phyloP scores from a whole-genome alignment of 2,113 vertebrate species.

The Rhinopomastus cyanomelas region DNA sequence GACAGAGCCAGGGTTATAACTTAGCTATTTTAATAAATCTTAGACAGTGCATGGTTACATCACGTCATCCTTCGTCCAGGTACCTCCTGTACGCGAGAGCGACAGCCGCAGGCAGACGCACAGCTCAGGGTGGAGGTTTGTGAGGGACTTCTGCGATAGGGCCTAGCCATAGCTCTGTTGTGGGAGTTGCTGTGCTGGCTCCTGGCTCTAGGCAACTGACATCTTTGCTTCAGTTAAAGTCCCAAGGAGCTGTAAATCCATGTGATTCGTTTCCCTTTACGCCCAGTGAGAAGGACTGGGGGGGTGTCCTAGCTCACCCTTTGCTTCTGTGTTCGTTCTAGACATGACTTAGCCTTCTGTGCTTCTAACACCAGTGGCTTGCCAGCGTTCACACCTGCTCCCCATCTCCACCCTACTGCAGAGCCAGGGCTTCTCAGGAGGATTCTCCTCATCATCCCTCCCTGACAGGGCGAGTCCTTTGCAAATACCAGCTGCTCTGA shows the following conservation, averaged over 20 bases:
- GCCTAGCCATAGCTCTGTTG: not conserved
- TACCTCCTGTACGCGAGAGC: not conserved
- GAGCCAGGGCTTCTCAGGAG: slow-evolving; percentile 19
- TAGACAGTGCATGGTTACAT: slow-evolving; percentile 44
- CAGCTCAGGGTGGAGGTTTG: not conserved
- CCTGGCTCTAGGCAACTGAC: not conserved
- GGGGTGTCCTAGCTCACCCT: not conserved
- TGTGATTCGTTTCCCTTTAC: not conserved
- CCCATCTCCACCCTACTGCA: not conserved
- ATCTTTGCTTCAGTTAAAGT: fast-evolving
- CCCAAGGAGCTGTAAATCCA: not conserved
- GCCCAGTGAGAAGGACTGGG: not conserved
- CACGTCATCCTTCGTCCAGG: slow-evolving; percentile 8
- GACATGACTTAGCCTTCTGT: not conserved
- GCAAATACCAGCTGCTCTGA: not conserved
- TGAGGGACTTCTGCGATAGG: not conserved
- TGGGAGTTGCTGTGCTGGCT: not conserved
- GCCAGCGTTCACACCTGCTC: not conserved
- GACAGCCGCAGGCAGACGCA: slow-evolving; percentile 26
- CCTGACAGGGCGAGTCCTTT: slow-evolving; percentile 13
- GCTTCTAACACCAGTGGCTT: not conserved
- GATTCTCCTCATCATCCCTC: not conserved
- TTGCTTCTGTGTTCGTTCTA: not conserved
- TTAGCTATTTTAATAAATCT: slow-evolving; percentile 68
- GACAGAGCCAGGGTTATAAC: slow-evolving; percentile 21